phyloP scores from a whole-genome alignment of 1,140 invertebrate species.

The Saccostrea cuccullata region DNA sequence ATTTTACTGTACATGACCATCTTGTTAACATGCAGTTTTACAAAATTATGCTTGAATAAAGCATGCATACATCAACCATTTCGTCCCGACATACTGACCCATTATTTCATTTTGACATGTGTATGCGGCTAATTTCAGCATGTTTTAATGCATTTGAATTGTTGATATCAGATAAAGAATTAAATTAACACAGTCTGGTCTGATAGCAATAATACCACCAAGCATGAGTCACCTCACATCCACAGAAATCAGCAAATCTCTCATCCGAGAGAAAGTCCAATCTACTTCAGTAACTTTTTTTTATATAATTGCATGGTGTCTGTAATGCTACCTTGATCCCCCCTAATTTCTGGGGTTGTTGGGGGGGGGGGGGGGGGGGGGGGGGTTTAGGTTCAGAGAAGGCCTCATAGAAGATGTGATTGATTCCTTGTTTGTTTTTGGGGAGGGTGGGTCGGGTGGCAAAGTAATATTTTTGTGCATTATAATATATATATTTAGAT shows the following conservation, averaged over 20 bases:
- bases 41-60: neutral
- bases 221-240: neutral
- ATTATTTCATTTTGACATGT: neutral
- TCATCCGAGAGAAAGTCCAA: neutral
- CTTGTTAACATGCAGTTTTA: neutral
- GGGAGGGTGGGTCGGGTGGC: too few species aligned
- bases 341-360: too few species aligned
- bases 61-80: neutral
- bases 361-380: too few species aligned
- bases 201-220: neutral
- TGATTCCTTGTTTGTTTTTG: too few species aligned
- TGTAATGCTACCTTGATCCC: too few species aligned
- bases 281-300: too few species aligned
- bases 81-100: neutral
- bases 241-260: neutral
- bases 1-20: neutral
- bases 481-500: too few species aligned
- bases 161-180: neutral
- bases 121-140: neutral
- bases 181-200: neutral
- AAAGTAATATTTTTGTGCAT: too few species aligned
- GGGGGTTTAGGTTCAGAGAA: too few species aligned
- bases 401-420: too few species aligned
- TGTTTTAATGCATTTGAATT: neutral
- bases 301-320: too few species aligned